These are phyloP conservation scores for Cancer borealis DNA, from an alignment of 2,888 invertebrate species.

Conservation along the genomic window DNA sequence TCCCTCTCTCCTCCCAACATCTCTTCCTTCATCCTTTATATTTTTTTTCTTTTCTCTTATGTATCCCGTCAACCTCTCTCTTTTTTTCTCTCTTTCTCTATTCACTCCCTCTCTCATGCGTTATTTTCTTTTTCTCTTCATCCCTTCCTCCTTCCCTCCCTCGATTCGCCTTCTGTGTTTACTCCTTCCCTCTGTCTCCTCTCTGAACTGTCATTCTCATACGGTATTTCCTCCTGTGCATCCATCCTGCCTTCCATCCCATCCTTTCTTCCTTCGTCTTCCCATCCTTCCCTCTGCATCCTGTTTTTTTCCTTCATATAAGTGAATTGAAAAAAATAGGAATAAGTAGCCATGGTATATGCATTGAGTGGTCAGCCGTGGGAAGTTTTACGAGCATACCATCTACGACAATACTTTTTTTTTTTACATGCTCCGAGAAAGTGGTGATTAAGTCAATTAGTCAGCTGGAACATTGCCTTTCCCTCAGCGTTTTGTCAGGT, in stretches of 20 bases:
- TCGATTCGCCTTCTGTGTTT: not conserved
- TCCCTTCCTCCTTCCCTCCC: not conserved
- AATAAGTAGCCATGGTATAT: not conserved
- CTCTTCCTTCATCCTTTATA: too few species aligned
- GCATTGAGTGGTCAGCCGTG: not conserved
- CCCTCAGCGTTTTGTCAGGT: too few species aligned
- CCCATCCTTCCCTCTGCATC: too few species aligned
- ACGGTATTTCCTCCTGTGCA: too few species aligned
- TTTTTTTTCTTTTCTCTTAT: not conserved
- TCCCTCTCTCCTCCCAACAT: not conserved
- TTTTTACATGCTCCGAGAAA: not conserved
- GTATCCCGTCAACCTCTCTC: not conserved
- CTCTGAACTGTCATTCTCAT: too few species aligned
- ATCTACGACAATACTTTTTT: not conserved
- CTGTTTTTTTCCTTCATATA: too few species aligned
- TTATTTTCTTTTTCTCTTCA: not conserved
- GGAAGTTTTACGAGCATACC: not conserved
- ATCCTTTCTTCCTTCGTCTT: too few species aligned
- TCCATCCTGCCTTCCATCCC: too few species aligned
- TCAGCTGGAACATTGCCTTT: too few species aligned
- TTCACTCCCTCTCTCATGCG: not conserved
- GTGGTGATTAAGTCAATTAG: not conserved
- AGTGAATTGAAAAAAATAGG: not conserved
- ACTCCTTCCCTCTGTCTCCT: constrained; percentile 7
- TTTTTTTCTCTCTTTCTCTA: not conserved